Percentiles rank a stretch among this genome's conserved stretches.
phyloP scores from a whole-genome alignment of 2,888 invertebrate genomes.

The Drosophila flavopinicola region DNA sequence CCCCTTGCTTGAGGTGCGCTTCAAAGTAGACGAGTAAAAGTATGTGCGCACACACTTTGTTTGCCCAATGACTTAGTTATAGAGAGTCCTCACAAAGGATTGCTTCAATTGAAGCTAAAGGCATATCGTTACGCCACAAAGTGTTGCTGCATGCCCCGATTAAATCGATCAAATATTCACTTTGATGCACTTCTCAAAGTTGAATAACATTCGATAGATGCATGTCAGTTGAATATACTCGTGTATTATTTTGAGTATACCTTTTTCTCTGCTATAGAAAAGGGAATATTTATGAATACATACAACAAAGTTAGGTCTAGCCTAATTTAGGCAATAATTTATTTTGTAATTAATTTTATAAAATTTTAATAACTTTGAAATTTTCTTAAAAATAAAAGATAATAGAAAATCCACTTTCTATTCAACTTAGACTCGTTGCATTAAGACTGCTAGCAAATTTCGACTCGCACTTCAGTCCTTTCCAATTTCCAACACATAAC shows the following conservation, averaged over 20 bases:
- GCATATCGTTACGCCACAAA: not conserved
- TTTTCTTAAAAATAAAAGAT: too few species aligned
- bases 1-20: constrained; percentile 7
- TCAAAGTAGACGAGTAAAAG: constrained; percentile 12
- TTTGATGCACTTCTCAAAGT: constrained; percentile 9
- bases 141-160: constrained; percentile 19
- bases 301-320: too few species aligned
- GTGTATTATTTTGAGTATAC: not conserved
- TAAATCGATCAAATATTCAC: constrained; percentile 35
- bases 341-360: too few species aligned
- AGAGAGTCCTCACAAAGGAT: constrained; percentile 42
- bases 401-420: too few species aligned
- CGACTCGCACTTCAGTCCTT: too few species aligned
- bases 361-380: too few species aligned
- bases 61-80: constrained; percentile 56
- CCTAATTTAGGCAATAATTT: too few species aligned
- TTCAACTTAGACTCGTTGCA: too few species aligned
- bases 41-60: constrained; percentile 18
- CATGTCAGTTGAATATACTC: not conserved
- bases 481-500: not conserved
- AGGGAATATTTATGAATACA: too few species aligned
- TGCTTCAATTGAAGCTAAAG: constrained; percentile 1
- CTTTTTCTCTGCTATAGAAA: too few species aligned
- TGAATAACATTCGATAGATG: not conserved
- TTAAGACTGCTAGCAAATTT: too few species aligned